phyloP scores from a whole-genome alignment of 2,888 invertebrate species.

The Acanthosepion pharaonis region DNA sequence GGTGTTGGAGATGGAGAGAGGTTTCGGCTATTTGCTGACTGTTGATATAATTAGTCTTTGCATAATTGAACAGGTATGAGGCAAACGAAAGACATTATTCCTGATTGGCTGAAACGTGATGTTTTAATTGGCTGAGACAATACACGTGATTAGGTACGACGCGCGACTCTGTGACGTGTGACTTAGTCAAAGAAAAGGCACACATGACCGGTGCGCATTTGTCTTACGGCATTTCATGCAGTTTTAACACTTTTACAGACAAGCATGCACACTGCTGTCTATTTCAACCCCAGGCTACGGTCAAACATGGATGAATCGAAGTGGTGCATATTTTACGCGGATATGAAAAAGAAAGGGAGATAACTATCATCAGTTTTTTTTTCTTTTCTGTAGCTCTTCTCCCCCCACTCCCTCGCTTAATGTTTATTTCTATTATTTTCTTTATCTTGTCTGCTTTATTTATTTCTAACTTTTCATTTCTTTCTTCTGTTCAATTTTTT shows the following conservation, averaged over 20 bases:
- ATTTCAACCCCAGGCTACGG: background rate
- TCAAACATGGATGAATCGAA: slow-evolving; percentile 33
- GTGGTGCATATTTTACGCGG: background rate
- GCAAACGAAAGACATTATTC: background rate
- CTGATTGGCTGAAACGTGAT: slow-evolving; percentile 33
- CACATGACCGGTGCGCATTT: background rate
- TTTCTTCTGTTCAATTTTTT: background rate
- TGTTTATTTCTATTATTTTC: background rate
- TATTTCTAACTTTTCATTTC: background rate
- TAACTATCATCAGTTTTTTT: background rate
- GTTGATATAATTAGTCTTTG: slow-evolving; percentile 33
- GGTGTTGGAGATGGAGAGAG: background rate
- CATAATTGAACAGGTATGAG: slow-evolving; percentile 13
- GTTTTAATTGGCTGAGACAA: slow-evolving; percentile 33
- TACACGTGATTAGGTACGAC: slow-evolving; percentile 12
- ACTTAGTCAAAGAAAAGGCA: background rate
- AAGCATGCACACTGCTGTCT: background rate
- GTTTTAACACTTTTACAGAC: background rate
- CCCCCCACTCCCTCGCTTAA: background rate
- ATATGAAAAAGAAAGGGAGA: background rate
- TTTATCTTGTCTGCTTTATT: background rate
- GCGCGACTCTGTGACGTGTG: background rate
- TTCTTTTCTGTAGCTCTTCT: background rate
- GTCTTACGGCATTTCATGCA: slow-evolving; percentile 33
- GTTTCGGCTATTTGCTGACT: background rate